A percentile compares a stretch with the other conserved stretches of the same genome.
Evolutionary conservation across 2,797 vertebrate genomes (phyloP).

Genomic region (Geotrypetes seraphini): DNA sequence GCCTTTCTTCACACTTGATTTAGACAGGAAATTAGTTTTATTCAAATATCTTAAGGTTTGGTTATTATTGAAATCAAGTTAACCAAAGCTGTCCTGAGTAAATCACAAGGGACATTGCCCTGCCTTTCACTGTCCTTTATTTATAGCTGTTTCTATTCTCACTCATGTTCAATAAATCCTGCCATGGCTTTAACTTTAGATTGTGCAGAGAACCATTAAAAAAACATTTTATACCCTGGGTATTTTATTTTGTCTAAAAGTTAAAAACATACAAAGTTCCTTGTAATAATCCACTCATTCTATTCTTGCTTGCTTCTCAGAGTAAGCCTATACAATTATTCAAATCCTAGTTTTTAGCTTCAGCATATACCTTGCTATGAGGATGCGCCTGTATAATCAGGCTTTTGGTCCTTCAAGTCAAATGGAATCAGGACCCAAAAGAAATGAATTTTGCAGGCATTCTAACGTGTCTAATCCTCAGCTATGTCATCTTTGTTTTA

Average conservation of each 20-base stretch:
- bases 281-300: constrained; percentile 96
- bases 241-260: constrained; percentile 70
- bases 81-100: constrained; percentile 31
- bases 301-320: constrained; percentile 92
- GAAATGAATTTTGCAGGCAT: constrained; percentile 95
- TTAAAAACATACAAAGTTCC: constrained; percentile 76
- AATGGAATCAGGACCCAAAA: constrained; percentile 98
- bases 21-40: constrained; percentile 22
- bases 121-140: constrained; percentile 51
- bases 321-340: constrained; percentile 98
- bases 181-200: constrained; percentile 58
- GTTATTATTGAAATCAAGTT: constrained; percentile 57
- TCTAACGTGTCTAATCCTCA: constrained; percentile 93
- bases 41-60: constrained; percentile 31
- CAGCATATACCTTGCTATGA: constrained; percentile 95
- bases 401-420: constrained; percentile 98
- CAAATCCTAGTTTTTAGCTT: constrained; percentile 98
- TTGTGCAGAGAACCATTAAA: constrained; percentile 60
- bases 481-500: too few species aligned
- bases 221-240: constrained; percentile 54
- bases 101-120: constrained; percentile 37
- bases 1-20: constrained; percentile 25
- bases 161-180: constrained; percentile 57
- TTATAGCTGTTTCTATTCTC: constrained; percentile 44
- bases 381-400: constrained; percentile 94